phyloP scores from a whole-genome alignment of 2,888 invertebrate genomes.

The Clitarchus hookeri region DNA sequence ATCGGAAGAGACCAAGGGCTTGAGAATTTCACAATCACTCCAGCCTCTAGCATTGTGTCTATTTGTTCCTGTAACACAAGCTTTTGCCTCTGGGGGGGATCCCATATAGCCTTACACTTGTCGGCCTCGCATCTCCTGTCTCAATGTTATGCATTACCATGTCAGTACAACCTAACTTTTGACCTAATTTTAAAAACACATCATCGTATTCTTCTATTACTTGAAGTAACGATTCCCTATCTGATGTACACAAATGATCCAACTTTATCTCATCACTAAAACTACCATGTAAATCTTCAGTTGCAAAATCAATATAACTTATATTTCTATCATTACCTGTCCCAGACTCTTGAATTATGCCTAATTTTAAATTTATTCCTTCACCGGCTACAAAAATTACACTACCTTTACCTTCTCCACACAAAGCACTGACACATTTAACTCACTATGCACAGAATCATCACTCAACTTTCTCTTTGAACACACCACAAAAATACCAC shows the following conservation, averaged over 20 bases:
- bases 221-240: background rate
- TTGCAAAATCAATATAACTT: background rate
- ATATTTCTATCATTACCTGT: background rate
- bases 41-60: background rate
- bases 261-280: background rate
- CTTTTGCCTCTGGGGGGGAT: background rate
- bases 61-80: background rate
- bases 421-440: too few relatives aligned
- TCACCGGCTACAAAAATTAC: too few relatives aligned
- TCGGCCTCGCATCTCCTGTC: background rate
- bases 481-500: too few relatives aligned
- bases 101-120: background rate
- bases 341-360: too few relatives aligned
- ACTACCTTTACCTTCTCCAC: too few relatives aligned
- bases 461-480: too few relatives aligned
- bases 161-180: background rate
- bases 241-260: background rate
- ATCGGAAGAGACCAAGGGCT: conserved; percentile 39
- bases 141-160: background rate
- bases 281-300: background rate
- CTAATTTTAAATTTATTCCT: too few relatives aligned
- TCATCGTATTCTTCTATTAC: background rate
- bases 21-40: background rate
- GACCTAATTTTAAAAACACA: background rate
- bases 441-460: too few relatives aligned